Percentiles rank a stretch among this genome's conserved stretches.
Evolutionary conservation across 2,888 invertebrate species (phyloP).

Genomic region (Boloria euphrosyne): DNA sequence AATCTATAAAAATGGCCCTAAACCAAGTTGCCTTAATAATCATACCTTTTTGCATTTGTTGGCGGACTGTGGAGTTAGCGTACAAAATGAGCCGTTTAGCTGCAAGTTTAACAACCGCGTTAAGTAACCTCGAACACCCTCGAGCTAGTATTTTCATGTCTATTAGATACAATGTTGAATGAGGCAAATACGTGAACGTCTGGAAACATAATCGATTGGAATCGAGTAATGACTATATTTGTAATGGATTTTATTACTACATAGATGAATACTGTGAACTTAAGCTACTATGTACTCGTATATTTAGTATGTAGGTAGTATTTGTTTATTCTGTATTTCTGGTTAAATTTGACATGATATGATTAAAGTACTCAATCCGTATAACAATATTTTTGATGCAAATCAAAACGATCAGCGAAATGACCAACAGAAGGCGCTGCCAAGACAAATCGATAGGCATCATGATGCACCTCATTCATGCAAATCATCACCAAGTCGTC

Average conservation of each 20-base stretch:
- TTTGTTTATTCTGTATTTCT: too few species aligned
- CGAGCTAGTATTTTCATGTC: conserved; percentile 57
- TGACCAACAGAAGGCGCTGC: conserved; percentile 51
- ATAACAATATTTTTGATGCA: too few species aligned
- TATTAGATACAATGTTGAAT: conserved; percentile 45
- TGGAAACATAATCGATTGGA: conserved; percentile 32
- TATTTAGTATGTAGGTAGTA: too few species aligned
- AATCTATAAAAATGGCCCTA: conserved; percentile 38
- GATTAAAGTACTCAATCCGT: too few species aligned
- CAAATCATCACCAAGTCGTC: conserved; percentile 70
- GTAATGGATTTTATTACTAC: conserved; percentile 29
- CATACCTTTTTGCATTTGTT: conserved; percentile 48
- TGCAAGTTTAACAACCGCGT: conserved; percentile 49
- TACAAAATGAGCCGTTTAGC: conserved; percentile 54
- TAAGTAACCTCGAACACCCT: conserved; percentile 45
- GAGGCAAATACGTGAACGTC: conserved; percentile 46
- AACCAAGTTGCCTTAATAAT: conserved; percentile 44
- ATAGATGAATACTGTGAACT: neutral
- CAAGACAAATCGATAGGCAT: conserved; percentile 75
- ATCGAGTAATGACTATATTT: conserved; percentile 22
- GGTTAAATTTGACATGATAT: too few species aligned
- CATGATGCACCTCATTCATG: conserved; percentile 61
- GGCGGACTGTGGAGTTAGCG: conserved; percentile 32
- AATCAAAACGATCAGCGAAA: conserved; percentile 47
- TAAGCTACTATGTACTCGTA: too few species aligned